Evolutionary conservation across 2,888 invertebrate species (phyloP).

Genomic region (Drosophila acutilabella): DNA sequence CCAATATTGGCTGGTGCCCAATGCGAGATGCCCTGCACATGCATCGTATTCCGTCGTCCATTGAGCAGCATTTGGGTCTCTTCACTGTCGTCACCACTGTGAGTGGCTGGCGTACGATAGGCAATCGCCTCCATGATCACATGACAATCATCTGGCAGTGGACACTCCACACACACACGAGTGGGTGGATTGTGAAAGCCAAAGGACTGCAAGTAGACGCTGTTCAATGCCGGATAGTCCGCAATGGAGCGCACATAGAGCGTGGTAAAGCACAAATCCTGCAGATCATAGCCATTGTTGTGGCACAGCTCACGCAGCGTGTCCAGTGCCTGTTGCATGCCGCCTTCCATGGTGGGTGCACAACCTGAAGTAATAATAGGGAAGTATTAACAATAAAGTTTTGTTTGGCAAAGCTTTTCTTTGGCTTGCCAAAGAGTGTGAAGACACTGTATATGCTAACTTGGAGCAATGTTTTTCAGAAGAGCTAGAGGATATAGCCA

Average conservation of each 20-base stretch:
- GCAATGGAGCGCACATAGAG: constrained; percentile 94
- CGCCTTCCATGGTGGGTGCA: constrained; percentile 87
- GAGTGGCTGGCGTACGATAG: constrained; percentile 84
- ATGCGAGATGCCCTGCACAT: constrained; percentile 97
- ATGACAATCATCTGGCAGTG: constrained; percentile 89
- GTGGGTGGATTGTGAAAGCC: constrained; percentile 93
- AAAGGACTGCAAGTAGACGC: constrained; percentile 91
- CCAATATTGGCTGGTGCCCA: constrained; percentile 99
- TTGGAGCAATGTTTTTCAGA: no score
- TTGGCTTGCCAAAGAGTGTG: no score
- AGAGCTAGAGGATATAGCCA: not conserved
- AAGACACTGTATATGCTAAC: no score
- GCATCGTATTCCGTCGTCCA: constrained; percentile 91
- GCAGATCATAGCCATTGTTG: constrained; percentile 85
- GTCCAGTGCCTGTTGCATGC: constrained; percentile 90
- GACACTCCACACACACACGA: constrained; percentile 93
- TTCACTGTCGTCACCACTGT: constrained; percentile 59
- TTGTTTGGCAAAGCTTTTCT: not conserved
- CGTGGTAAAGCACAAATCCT: constrained; percentile 92
- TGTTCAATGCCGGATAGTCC: constrained; percentile 91
- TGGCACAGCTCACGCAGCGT: constrained; percentile 88
- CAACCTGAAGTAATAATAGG: constrained; percentile 84
- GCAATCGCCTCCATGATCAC: constrained; percentile 92
- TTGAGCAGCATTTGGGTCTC: constrained; percentile 60
- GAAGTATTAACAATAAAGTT: not conserved